These are phyloP conservation scores for Clarias laeviceps DNA, from an alignment of 2,797 vertebrate genomes.

Conservation along the genomic window DNA sequence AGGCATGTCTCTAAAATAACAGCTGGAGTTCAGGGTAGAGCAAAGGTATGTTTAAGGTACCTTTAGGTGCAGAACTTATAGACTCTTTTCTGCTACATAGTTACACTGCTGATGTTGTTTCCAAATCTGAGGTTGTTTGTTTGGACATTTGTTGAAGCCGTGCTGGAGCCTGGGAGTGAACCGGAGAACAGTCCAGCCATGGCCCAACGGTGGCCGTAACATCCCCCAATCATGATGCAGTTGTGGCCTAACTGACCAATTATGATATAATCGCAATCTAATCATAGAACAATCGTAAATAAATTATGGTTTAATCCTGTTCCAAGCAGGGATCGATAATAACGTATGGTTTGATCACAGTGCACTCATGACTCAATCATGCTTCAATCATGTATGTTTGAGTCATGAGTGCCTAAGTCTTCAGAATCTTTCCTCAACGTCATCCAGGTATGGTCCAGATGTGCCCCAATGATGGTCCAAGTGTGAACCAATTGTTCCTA, in stretches of 20 bases:
- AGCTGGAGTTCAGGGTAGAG: not conserved
- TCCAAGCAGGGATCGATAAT: too few species aligned
- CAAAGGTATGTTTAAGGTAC: not conserved
- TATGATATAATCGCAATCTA: not conserved
- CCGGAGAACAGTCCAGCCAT: not conserved
- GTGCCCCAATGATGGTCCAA: not conserved
- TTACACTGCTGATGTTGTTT: not conserved
- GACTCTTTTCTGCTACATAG: not conserved
- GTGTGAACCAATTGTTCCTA: not conserved
- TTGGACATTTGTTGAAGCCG: not conserved
- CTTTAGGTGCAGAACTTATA: not conserved
- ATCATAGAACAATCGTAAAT: not conserved
- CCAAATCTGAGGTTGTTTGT: not conserved
- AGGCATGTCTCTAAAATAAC: slow-evolving; percentile 4
- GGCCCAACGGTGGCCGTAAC: too few species aligned
- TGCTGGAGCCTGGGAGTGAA: not conserved
- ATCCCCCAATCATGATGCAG: not conserved
- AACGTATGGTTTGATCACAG: too few species aligned
- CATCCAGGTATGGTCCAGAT: not conserved
- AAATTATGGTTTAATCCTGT: too few species aligned
- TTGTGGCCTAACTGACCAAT: not conserved
- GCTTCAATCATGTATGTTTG: not conserved
- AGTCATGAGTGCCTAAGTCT: not conserved
- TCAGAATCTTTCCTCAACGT: not conserved
- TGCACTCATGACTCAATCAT: not conserved